Percentiles rank a stretch among this genome's conserved stretches.
Evolutionary conservation across 2,888 invertebrate species (phyloP).

Genomic region (Drosophila birchii): DNA sequence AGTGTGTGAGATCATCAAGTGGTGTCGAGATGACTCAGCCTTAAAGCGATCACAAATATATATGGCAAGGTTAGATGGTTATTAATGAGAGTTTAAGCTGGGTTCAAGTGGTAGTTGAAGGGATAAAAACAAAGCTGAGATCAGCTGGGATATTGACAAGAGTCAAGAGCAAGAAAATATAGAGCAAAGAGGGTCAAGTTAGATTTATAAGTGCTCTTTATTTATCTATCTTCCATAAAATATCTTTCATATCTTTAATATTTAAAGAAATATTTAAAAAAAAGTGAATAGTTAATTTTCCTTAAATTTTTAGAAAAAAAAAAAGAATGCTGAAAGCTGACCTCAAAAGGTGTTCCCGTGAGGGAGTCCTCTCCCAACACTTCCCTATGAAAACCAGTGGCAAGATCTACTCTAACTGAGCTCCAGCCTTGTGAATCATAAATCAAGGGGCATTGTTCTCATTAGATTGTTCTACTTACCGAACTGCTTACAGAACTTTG

Average conservation of each 20-base stretch:
- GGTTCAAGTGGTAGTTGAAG: conserved; percentile 23
- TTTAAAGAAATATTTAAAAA: background rate
- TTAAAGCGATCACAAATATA: conserved; percentile 9
- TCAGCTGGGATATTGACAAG: background rate
- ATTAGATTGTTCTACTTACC: conserved; percentile 29
- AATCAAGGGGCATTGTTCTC: conserved; percentile 34
- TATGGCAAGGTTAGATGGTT: too few species aligned
- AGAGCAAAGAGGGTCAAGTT: background rate
- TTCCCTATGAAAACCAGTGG: background rate
- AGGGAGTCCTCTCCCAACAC: background rate
- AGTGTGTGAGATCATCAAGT: conserved; percentile 49
- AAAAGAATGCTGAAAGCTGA: background rate
- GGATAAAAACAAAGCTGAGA: background rate
- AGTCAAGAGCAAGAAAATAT: background rate
- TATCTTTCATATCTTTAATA: too few species aligned
- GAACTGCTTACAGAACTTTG: conserved; percentile 48
- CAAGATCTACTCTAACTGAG: background rate
- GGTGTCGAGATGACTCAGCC: conserved; percentile 36
- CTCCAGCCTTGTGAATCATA: conserved; percentile 17
- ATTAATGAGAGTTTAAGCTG: conserved; percentile 35
- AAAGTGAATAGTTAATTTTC: too few species aligned
- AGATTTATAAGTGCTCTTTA: background rate
- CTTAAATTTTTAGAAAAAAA: too few species aligned
- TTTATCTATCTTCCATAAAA: background rate
- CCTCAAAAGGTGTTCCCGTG: background rate